phyloP scores from a whole-genome alignment of 1,140 invertebrate genomes.

The Cepaea nemoralis region DNA sequence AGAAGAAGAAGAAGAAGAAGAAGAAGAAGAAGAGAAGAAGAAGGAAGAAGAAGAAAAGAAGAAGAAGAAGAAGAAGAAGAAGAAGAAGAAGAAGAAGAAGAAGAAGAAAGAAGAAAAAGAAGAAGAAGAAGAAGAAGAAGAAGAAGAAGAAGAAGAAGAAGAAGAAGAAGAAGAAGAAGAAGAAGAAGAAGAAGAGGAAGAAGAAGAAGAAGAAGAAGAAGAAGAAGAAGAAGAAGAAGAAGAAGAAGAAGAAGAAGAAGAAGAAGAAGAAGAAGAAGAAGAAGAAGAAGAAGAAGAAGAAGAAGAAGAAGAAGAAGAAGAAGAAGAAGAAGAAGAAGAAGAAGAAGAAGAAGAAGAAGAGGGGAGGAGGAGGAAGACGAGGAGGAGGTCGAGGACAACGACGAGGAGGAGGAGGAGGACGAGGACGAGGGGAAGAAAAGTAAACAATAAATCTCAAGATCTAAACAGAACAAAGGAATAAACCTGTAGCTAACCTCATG shows the following conservation, averaged over 20 bases:
- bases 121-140: neutral
- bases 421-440: too few relatives aligned
- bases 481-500: neutral
- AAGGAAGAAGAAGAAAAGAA: neutral
- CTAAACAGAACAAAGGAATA: too few relatives aligned
- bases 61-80: neutral
- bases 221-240: neutral
- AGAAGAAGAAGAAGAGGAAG: neutral
- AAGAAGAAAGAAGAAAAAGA: conserved; percentile 1
- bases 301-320: neutral
- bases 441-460: too few relatives aligned
- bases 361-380: too few relatives aligned
- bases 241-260: neutral
- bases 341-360: neutral
- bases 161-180: neutral
- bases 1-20: neutral
- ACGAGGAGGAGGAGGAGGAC: too few relatives aligned
- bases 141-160: neutral
- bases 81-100: conserved; percentile 14
- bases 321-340: neutral
- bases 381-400: too few relatives aligned
- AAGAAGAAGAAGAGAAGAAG: neutral
- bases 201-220: neutral
- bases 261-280: neutral
- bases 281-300: neutral